These are phyloP conservation scores for Acanthiza pusilla DNA, from an alignment of 2,797 vertebrate genomes.

Conservation along the genomic window DNA sequence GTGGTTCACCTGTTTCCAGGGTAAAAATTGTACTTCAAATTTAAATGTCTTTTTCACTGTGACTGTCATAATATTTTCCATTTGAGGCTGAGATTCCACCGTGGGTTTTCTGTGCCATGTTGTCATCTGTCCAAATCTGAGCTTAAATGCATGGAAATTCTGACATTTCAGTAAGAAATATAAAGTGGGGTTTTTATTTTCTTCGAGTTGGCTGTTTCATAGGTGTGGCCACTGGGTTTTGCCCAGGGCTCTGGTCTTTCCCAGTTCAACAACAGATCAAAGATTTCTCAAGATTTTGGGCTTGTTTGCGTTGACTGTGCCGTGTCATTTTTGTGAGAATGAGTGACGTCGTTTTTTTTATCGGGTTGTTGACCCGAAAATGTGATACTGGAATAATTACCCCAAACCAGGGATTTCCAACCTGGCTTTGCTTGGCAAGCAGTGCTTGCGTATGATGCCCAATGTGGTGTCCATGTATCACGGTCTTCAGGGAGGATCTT, in stretches of 20 bases:
- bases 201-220: not conserved
- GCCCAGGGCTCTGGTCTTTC: constrained; percentile 43
- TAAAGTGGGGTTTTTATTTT: not conserved
- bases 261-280: not conserved
- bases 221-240: constrained; percentile 30
- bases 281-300: not conserved
- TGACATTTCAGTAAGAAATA: constrained; percentile 42
- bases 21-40: constrained; percentile 34
- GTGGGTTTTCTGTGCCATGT: constrained; percentile 52
- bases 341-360: not conserved
- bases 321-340: not conserved
- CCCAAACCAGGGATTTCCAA: not conserved
- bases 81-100: constrained; percentile 42
- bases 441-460: rapidly evolving
- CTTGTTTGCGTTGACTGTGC: not conserved
- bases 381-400: not conserved
- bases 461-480: rapidly evolving
- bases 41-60: constrained; percentile 48
- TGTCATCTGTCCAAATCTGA: constrained; percentile 32
- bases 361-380: not conserved
- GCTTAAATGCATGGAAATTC: constrained; percentile 54
- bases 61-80: constrained; percentile 58
- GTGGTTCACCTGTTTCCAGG: constrained; percentile 50
- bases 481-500: not conserved
- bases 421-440: not conserved